Evolutionary conservation across 1,140 invertebrate genomes (phyloP).

Genomic region (Polypedilum pembai): DNA sequence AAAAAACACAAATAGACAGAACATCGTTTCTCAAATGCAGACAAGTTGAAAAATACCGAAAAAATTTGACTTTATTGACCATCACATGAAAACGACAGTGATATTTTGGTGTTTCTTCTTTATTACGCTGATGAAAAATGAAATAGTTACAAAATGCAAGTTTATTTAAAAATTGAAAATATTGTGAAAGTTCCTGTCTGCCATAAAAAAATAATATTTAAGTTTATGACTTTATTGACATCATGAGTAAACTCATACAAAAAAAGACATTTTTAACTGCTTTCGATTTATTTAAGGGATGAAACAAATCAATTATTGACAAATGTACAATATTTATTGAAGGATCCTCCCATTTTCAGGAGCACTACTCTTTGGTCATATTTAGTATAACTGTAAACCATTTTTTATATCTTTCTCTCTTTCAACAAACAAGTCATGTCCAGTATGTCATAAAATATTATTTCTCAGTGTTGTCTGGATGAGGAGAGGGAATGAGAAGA

Average conservation of each 20-base stretch:
- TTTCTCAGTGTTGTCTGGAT: neutral
- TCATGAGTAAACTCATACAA: neutral
- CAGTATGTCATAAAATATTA: conserved; percentile 3
- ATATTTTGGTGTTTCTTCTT: neutral
- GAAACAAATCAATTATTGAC: conserved; percentile 26
- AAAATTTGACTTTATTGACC: neutral
- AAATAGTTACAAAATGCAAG: neutral
- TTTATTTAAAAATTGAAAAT: neutral
- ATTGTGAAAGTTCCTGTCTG: neutral
- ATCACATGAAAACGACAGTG: neutral
- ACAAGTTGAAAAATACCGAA: neutral
- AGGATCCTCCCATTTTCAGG: conserved; percentile 13
- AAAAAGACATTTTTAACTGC: neutral
- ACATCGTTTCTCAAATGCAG: neutral
- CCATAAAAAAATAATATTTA: too few relatives aligned
- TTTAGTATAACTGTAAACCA: neutral
- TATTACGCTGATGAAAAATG: neutral
- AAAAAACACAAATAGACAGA: neutral
- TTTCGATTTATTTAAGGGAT: neutral
- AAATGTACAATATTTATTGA: neutral
- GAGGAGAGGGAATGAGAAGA: neutral
- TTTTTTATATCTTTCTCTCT: neutral
- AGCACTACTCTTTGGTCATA: neutral
- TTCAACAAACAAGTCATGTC: neutral
- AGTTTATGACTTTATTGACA: conserved; percentile 7